phyloP scores from a whole-genome alignment of 1,140 invertebrate species.

The Drosophila nasuta region DNA sequence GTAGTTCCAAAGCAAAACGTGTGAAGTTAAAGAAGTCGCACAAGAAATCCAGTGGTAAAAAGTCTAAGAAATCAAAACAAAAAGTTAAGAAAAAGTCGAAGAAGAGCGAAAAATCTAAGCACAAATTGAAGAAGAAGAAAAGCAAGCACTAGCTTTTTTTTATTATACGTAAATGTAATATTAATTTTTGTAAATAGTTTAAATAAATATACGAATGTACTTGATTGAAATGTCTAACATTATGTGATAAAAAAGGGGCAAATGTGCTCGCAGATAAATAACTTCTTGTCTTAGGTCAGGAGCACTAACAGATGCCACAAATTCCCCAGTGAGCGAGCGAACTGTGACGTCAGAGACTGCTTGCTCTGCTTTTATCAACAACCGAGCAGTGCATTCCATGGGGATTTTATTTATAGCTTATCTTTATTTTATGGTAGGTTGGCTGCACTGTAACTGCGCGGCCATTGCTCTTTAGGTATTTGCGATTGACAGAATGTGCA shows the following conservation, averaged over 20 bases:
- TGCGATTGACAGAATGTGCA: background rate
- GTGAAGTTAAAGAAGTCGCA: conserved; percentile 64
- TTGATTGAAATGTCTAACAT: background rate
- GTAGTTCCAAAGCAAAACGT: conserved; percentile 35
- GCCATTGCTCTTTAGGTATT: background rate
- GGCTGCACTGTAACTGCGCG: background rate
- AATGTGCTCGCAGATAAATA: background rate
- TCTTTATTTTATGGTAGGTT: background rate
- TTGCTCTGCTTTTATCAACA: background rate
- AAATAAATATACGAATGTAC: background rate
- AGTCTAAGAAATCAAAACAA: conserved; percentile 62
- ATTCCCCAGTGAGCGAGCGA: background rate
- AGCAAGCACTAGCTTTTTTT: conserved; percentile 46
- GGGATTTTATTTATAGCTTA: background rate
- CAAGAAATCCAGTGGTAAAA: conserved; percentile 61
- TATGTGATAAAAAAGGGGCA: background rate
- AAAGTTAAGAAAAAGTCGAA: conserved; percentile 76
- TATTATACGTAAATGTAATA: background rate
- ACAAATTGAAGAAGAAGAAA: conserved; percentile 70
- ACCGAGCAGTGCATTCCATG: background rate
- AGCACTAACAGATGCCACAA: background rate
- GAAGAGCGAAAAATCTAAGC: conserved; percentile 66
- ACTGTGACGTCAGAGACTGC: background rate
- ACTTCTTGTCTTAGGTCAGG: conserved; percentile 1
- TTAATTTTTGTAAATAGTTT: background rate